Evolutionary conservation across 37 sponge, comb jelly and placozoan species (phyloP).

Genomic region (Beroe forskalii): DNA sequence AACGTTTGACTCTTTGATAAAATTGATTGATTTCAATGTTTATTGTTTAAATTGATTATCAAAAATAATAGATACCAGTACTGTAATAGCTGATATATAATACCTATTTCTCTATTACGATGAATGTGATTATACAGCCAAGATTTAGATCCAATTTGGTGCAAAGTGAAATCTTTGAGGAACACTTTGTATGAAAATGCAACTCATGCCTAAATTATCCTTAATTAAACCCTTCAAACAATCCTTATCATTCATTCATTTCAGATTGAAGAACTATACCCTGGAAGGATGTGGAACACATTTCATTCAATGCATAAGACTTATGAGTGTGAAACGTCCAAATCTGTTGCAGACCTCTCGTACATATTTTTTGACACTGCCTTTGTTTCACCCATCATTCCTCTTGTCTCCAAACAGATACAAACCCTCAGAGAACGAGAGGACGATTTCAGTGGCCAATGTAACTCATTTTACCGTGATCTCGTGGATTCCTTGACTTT

Average conservation of each 20-base stretch:
- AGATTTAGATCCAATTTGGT: too few species aligned
- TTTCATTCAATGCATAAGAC: not conserved
- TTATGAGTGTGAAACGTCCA: slow-evolving; percentile 3
- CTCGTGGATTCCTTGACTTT: not conserved
- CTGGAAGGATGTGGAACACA: not conserved
- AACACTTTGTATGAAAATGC: too few species aligned
- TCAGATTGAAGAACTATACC: slow-evolving; percentile 9
- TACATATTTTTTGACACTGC: slow-evolving; percentile 37
- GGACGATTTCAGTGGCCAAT: not conserved
- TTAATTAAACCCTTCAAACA: too few species aligned
- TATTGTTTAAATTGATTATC: not conserved
- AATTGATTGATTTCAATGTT: not conserved
- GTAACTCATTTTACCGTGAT: slow-evolving; percentile 22
- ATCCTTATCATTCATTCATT: too few species aligned
- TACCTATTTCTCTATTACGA: too few species aligned
- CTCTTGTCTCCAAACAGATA: not conserved
- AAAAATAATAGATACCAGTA: too few species aligned
- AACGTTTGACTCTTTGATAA: not conserved
- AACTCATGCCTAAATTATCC: too few species aligned
- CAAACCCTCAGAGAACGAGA: not conserved
- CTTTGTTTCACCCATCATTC: slow-evolving; percentile 17
- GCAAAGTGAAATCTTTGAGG: too few species aligned
- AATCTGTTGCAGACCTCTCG: not conserved
- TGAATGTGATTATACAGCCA: too few species aligned
- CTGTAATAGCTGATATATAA: too few species aligned